Evolutionary conservation across 1,140 invertebrate genomes (phyloP).

Genomic region (Samia ricini): DNA sequence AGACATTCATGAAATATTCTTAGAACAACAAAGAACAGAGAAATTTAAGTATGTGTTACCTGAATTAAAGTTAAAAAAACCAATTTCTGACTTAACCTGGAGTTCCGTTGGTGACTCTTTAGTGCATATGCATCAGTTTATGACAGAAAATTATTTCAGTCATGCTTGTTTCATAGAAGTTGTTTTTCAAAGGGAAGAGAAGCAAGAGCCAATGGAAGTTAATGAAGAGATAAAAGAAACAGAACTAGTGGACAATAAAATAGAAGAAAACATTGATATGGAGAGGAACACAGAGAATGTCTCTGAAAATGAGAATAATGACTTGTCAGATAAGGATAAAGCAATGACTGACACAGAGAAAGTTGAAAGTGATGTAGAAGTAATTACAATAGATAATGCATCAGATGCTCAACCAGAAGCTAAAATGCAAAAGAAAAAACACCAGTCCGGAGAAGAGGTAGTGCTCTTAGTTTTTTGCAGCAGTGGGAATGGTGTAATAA

Average conservation of each 20-base stretch:
- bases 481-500: conserved; percentile 87
- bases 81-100: conserved; percentile 82
- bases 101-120: conserved; percentile 82
- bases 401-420: conserved; percentile 35
- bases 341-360: conserved; percentile 63
- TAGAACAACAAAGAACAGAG: conserved; percentile 77
- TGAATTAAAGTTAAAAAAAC: conserved; percentile 79
- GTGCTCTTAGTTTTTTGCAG: conserved; percentile 82
- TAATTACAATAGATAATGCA: conserved; percentile 26
- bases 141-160: conserved; percentile 78
- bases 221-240: conserved; percentile 36
- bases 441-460: conserved; percentile 81
- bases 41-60: conserved; percentile 78
- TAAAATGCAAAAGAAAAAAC: conserved; percentile 78
- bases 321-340: conserved; percentile 61
- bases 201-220: conserved; percentile 44
- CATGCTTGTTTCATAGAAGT: conserved; percentile 67
- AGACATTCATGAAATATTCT: conserved; percentile 79
- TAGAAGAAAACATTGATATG: conserved; percentile 40
- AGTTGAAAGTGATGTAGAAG: conserved; percentile 61
- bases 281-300: conserved; percentile 51
- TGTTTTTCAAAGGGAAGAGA: conserved; percentile 43
- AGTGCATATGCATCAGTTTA: conserved; percentile 82
- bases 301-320: conserved; percentile 67
- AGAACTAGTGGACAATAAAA: conserved; percentile 42